Percentiles rank a stretch among this genome's conserved stretches.
These are phyloP conservation scores for Mohoua ochrocephala DNA, from an alignment of 2,113 vertebrate genomes.

Conservation along the genomic window DNA sequence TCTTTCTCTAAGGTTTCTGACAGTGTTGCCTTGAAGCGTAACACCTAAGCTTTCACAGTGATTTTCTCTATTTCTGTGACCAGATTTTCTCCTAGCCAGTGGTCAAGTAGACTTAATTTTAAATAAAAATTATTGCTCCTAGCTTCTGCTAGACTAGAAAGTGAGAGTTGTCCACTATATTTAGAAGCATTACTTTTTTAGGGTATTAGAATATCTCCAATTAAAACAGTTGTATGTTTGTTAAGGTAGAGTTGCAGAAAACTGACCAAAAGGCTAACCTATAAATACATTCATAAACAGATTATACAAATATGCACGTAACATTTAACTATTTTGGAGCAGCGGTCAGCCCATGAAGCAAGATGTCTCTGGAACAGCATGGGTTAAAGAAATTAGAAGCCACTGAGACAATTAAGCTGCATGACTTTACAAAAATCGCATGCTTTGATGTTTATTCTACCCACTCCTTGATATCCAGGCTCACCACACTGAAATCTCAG, in stretches of 20 bases:
- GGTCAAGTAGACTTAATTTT: not conserved
- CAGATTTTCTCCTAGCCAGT: not conserved
- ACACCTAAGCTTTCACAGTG: not conserved
- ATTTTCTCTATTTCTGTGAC: not conserved
- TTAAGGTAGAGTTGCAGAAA: not conserved
- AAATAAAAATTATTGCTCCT: not conserved
- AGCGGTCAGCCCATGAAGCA: not conserved
- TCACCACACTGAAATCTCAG: not conserved
- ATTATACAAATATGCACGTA: not conserved
- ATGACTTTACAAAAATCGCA: not conserved
- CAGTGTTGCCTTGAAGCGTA: not conserved
- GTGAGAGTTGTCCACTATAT: not conserved
- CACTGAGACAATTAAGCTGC: not conserved
- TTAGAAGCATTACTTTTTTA: not conserved
- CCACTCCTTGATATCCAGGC: not conserved
- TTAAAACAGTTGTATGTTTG: not conserved
- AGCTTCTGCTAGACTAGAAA: not conserved
- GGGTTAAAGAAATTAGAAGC: not conserved
- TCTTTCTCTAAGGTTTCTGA: not conserved
- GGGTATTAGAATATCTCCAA: not conserved
- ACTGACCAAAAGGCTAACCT: not conserved
- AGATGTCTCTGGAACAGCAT: rapidly evolving
- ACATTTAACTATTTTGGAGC: not conserved
- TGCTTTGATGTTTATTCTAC: not conserved
- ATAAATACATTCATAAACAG: not conserved